Base-by-base conservation (phyloP, 2,113 vertebrate species). In the Ictidomys tridecemlineatus region DNA sequence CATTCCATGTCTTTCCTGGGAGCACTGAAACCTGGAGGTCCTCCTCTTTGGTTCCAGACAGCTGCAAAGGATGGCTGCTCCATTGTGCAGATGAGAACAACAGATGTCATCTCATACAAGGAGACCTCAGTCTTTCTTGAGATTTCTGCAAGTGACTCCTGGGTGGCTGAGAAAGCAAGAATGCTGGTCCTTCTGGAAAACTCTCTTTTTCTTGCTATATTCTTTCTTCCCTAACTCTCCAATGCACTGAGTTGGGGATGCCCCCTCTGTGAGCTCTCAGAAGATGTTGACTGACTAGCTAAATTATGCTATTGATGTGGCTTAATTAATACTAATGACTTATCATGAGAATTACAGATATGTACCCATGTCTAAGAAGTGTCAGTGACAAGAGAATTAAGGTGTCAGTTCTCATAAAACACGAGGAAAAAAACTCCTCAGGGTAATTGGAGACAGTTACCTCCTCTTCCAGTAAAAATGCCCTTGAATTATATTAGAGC, bases 291-390 rank as follows among this genome's bases (percentile, higher is more conserved):
- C 95, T 97, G 97, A 96, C 92, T 96, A 95, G 80, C 85, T 97
- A 97, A 98, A 97, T 97, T 96, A 96, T 96, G 92, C 93, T 96
- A 97, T 94, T 97, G 88, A 97, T 98, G 96, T 96, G 94, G 26
- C 91, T 97, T 97, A 98, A 97, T 98, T 97, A 97, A 98, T 97
- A 97, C 94, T 97, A 97, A 98, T 97, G 87, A 95, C 88, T 96
- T 97, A 96, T 95, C 97, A 97, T 96, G 96, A 98, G 94, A 97
- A 97, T 97, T 97, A 93, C 92, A 97, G 96, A 96, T 97, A 96
- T 85, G 94, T 97, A 96, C 86, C 67, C 18, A 1, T 97, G 82
- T 98, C 94, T 97, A 91, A 84, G 82, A 97, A 96, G 80, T 96
- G 90, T 97, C 94, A 97, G 95, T 95, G 90, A 95, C 92, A 97